These are phyloP conservation scores for Pyralis farinalis DNA, from an alignment of 2,888 invertebrate species.

Conservation along the genomic window DNA sequence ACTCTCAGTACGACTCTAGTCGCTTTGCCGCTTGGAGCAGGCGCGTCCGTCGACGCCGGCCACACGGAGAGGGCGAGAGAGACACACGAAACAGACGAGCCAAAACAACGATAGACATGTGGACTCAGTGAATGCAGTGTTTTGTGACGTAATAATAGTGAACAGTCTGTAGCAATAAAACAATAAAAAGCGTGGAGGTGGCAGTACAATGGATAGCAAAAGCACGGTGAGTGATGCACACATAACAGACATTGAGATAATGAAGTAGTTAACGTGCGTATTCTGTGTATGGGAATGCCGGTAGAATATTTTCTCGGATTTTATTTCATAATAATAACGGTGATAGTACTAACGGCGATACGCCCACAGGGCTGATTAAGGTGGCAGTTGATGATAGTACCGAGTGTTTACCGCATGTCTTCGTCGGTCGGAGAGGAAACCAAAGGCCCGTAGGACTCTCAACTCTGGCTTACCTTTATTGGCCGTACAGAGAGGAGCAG, in stretches of 20 bases:
- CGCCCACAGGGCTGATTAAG: too few species aligned
- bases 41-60: constrained; percentile 68
- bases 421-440: too few species aligned
- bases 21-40: constrained; percentile 80
- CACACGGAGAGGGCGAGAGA: constrained; percentile 81
- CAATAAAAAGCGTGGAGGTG: constrained; percentile 45
- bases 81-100: constrained; percentile 50
- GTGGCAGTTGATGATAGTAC: too few species aligned
- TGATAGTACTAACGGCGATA: too few species aligned
- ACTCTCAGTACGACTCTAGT: constrained; percentile 81
- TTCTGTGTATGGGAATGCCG: not conserved
- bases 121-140: constrained; percentile 76
- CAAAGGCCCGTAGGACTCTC: too few species aligned
- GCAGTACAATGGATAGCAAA: constrained; percentile 69
- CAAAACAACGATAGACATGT: constrained; percentile 59
- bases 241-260: constrained; percentile 27
- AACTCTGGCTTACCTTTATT: too few species aligned
- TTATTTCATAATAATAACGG: not conserved
- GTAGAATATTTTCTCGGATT: not conserved
- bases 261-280: not conserved
- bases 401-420: too few species aligned
- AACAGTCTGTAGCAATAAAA: constrained; percentile 39
- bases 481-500: too few species aligned
- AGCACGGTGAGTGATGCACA: constrained; percentile 62
- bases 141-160: constrained; percentile 72